Evolutionary conservation across 1,140 invertebrate species (phyloP).

Genomic region (Drosophila lowei): DNA sequence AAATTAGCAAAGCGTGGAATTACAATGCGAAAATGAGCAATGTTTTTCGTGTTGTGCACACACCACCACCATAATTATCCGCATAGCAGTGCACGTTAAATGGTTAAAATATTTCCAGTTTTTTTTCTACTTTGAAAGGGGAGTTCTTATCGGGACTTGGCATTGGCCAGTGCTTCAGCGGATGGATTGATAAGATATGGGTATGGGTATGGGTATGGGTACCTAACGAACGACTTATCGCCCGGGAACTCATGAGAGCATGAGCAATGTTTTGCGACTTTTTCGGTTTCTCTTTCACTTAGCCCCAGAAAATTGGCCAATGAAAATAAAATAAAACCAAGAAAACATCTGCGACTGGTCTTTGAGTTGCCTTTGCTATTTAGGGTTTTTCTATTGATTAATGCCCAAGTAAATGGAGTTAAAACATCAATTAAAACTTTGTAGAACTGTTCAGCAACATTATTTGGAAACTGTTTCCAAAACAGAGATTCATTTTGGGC

Average conservation of each 20-base stretch:
- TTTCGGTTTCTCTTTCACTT: constrained; percentile 39
- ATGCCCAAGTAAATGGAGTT: too few relatives aligned
- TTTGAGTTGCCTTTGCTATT: constrained; percentile 4
- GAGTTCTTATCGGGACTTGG: constrained; percentile 44
- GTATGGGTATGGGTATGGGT: neutral
- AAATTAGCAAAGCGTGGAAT: constrained; percentile 77
- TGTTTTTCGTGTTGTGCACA: constrained; percentile 38
- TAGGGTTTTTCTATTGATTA: neutral
- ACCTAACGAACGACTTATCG: constrained; percentile 14
- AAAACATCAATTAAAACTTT: too few relatives aligned
- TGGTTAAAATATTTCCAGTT: constrained; percentile 20
- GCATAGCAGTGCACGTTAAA: constrained; percentile 40
- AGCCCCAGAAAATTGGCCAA: neutral
- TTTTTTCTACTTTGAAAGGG: neutral
- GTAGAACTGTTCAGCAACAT: too few relatives aligned
- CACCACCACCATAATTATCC: constrained; percentile 37
- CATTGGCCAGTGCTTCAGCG: constrained; percentile 38
- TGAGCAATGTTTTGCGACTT: too few relatives aligned
- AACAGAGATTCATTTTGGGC: too few relatives aligned
- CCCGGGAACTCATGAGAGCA: neutral
- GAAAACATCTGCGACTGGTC: neutral
- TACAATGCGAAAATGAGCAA: constrained; percentile 64
- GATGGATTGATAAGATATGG: constrained; percentile 46
- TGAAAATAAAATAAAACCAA: constrained; percentile 3
- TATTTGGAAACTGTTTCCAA: too few relatives aligned